Evolutionary conservation across 2,888 invertebrate species (phyloP), one percentile per base, ranked within the genome.

Genomic region (Microctonus aethiopoides): DNA sequence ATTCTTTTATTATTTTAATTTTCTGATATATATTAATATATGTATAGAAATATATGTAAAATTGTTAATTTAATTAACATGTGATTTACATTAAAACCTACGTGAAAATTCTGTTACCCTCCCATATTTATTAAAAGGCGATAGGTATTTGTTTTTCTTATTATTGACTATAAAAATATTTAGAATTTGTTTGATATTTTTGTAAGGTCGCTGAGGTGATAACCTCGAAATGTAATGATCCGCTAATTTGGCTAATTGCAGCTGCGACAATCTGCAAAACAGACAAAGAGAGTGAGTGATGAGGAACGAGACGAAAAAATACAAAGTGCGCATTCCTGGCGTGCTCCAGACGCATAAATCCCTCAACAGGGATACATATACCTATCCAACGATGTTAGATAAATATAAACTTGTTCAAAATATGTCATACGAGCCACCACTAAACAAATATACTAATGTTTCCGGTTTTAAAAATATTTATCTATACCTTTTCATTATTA

Each of bases 271-370:
- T 34, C 11, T 46, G 7, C 29, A 29, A n/a, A 52, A 10, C 3
- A 16, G 32, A n/a, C 7, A 22, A 20, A 32, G 56, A 56, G 32
- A 36, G 32, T 20, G 20, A 59, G 34, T 26, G 46, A n/a, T n/a
- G 46, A n/a, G 64, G 65, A 65, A 65, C 51, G 36, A 69, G 32
- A 64, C 65, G 66, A 72, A 71, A 67, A 72, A 75, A 72, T 74
- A 78, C 77, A 77, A 79, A 76, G 72, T 77, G 74, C 67, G 67
- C 72, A 77, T 78, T 80, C 78, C 74, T 36, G 57, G 74, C 73
- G 78, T 78, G 79, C 79, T 79, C 79, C 81, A 83, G 82, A 83
- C 81, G 76, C 80, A 81, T 83, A 83, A 83, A 81, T 83, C 83
- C 79, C 77, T 82, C 81, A 77, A 72, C 79, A 77, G 73, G 77